Evolutionary conservation across 23 tunicate genomes (phyloP).

Genomic region (Trididemnum miniatum): DNA sequence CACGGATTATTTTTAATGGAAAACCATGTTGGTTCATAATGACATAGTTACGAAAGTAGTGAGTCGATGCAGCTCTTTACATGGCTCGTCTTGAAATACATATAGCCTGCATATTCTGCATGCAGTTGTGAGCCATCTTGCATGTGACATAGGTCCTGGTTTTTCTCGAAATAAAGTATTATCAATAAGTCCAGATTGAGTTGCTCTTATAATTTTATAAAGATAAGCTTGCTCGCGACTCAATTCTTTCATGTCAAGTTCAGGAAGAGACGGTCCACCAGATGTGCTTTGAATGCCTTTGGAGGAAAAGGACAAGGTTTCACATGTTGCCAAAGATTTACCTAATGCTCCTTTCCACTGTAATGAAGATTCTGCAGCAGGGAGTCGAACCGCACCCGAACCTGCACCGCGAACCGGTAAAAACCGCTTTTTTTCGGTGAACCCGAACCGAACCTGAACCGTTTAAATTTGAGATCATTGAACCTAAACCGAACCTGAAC

Average conservation of each 20-base stretch:
- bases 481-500: too few species aligned
- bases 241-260: not conserved
- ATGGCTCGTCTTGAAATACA: too few species aligned
- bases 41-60: not conserved
- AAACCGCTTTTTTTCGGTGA: too few species aligned
- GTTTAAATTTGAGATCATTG: too few species aligned
- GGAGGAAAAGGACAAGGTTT: not conserved
- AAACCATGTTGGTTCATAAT: not conserved
- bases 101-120: not conserved
- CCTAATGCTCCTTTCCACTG: not conserved
- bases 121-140: not conserved
- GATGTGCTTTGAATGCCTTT: not conserved
- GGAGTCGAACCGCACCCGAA: too few species aligned
- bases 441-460: too few species aligned
- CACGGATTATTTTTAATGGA: not conserved
- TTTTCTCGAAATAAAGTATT: not conserved
- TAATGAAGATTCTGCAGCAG: not conserved
- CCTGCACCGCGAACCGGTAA: too few species aligned
- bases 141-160: not conserved
- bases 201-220: not conserved
- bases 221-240: not conserved
- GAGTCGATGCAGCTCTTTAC: not conserved
- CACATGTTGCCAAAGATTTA: not conserved
- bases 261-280: not conserved
- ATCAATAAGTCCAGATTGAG: not conserved